Evolutionary conservation across 2,113 vertebrate genomes (phyloP).

Genomic region (Cynopterus brachyotis): DNA sequence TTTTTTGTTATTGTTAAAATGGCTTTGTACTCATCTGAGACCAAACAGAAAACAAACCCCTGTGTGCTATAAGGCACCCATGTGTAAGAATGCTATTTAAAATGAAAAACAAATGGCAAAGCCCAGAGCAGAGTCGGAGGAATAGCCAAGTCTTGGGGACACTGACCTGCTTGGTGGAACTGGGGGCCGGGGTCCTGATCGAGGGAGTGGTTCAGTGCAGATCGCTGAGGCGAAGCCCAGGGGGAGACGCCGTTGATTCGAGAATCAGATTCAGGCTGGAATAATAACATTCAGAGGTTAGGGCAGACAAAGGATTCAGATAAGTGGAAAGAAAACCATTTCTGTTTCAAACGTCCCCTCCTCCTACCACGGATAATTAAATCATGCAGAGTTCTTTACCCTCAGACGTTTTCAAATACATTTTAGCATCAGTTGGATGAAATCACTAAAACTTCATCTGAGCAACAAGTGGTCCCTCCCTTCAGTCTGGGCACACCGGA

Average conservation of each 20-base stretch:
- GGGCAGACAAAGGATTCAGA: background rate
- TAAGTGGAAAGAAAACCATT: background rate
- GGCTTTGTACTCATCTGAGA: background rate
- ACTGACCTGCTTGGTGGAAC: conserved; percentile 90
- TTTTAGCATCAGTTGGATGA: background rate
- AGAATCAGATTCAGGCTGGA: conserved; percentile 91
- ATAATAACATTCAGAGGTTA: background rate
- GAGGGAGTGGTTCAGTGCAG: conserved; percentile 75
- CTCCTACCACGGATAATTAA: background rate
- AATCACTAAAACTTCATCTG: rapidly evolving
- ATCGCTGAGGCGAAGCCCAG: conserved; percentile 83
- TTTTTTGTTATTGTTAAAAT: background rate
- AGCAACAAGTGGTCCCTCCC: background rate
- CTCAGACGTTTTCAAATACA: background rate
- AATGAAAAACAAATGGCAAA: background rate
- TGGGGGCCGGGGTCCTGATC: conserved; percentile 86
- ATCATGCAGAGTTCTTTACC: rapidly evolving
- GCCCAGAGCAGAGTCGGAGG: too few relatives aligned
- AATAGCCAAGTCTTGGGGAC: rapidly evolving
- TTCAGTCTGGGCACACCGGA: background rate
- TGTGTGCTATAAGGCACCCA: background rate
- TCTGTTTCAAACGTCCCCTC: background rate
- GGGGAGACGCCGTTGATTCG: conserved; percentile 91
- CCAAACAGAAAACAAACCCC: background rate
- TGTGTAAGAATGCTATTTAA: background rate